Evolutionary conservation across 2,113 vertebrate genomes (phyloP).

Genomic region (Tragulus kanchil): DNA sequence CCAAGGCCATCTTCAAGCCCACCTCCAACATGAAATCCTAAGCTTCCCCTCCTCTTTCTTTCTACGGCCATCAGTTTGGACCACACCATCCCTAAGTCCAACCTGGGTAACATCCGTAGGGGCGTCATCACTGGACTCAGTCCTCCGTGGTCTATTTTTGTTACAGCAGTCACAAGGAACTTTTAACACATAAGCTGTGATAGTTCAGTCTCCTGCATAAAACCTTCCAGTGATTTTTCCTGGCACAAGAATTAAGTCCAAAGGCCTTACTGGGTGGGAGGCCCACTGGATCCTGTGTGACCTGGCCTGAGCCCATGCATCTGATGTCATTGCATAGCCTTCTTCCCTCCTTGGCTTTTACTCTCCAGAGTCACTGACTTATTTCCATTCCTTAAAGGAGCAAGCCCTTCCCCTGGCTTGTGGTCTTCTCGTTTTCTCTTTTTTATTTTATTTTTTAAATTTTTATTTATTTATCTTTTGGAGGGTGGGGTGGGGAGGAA

Average conservation of each 20-base stretch:
- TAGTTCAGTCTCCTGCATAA: background rate
- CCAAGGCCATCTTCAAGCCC: background rate
- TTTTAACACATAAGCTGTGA: background rate
- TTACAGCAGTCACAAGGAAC: background rate
- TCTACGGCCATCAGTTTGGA: background rate
- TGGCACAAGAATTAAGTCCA: background rate
- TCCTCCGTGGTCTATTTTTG: background rate
- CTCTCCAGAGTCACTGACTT: background rate
- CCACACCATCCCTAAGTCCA: background rate
- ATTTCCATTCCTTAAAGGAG: background rate
- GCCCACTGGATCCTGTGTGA: background rate
- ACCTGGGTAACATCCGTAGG: background rate
- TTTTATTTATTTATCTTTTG: too few species aligned
- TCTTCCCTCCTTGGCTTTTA: background rate
- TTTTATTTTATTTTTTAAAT: too few species aligned
- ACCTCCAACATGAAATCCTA: background rate
- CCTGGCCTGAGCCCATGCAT: background rate
- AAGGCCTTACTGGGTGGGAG: background rate
- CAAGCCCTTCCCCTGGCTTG: background rate
- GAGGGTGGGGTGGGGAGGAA: too few species aligned
- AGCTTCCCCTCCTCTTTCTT: background rate
- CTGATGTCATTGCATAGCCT: background rate
- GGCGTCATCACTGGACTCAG: background rate
- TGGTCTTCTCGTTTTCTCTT: background rate
- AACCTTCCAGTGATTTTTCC: background rate